Conservation (phyloP, 2,797 vertebrate genomes). For the Dryobates pubescens region DNA sequence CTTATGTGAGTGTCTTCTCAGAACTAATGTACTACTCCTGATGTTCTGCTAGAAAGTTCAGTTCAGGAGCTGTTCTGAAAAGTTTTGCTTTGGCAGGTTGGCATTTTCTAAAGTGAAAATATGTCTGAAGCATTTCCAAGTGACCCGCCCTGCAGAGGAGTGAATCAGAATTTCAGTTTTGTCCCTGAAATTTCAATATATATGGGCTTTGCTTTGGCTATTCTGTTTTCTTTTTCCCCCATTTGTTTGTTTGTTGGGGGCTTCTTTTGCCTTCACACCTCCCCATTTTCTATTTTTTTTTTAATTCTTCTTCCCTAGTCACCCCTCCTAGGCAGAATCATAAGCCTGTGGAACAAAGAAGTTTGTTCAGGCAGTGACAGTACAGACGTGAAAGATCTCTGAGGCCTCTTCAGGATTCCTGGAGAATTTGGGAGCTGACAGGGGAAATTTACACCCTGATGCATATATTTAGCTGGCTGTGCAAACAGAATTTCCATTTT, state of each 20-base stretch:
- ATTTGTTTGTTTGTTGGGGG: neutral
- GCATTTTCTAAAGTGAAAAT: neutral
- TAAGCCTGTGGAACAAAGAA: neutral
- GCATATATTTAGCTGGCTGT: neutral
- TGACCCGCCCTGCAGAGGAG: neutral
- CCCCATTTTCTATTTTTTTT: neutral
- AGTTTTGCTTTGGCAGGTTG: neutral
- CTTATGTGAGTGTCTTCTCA: neutral
- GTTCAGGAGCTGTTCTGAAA: neutral
- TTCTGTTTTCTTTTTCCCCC: neutral
- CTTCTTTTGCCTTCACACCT: neutral
- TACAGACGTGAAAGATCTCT: neutral
- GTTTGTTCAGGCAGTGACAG: neutral
- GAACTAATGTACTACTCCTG: neutral
- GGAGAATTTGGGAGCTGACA: neutral
- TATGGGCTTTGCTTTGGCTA: neutral
- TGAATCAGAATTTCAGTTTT: constrained; percentile 4
- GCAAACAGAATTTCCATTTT: neutral
- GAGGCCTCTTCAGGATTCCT: neutral
- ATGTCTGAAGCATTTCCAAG: neutral
- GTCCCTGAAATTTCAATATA: neutral
- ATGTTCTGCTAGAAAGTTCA: neutral
- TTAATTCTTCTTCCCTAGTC: neutral
- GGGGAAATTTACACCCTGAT: neutral
- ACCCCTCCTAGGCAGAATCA: neutral